phyloP scores from a whole-genome alignment of 1,140 invertebrate species.

The Heliconius melpomene region DNA sequence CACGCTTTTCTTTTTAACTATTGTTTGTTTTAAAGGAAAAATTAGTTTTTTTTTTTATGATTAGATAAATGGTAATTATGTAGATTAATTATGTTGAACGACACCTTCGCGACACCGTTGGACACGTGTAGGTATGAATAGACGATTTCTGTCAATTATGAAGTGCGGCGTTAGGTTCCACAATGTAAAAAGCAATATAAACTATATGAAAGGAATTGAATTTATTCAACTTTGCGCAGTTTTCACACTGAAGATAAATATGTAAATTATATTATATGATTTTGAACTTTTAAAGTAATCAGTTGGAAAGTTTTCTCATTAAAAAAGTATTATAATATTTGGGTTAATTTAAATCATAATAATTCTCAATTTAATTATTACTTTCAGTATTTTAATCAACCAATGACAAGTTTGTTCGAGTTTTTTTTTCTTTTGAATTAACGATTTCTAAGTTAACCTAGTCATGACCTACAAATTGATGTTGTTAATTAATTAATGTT shows the following conservation, averaged over 20 bases:
- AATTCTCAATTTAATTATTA: neutral
- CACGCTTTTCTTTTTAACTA: neutral
- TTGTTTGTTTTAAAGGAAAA: conserved; percentile 9
- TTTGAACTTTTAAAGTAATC: neutral
- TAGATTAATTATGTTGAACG: too few relatives aligned
- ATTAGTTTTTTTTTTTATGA: too few relatives aligned
- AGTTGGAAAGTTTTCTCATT: neutral
- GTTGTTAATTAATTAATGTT: conserved; percentile 15
- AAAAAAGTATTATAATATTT: neutral
- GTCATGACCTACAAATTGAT: conserved; percentile 23
- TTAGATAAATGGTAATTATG: too few relatives aligned
- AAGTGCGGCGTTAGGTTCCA: too few relatives aligned
- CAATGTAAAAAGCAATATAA: too few relatives aligned
- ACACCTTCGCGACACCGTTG: too few relatives aligned
- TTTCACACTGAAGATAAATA: too few relatives aligned
- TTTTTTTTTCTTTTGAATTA: neutral
- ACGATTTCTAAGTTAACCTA: conserved; percentile 16
- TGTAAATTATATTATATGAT: neutral
- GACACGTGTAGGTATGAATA: too few relatives aligned
- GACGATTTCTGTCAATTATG: too few relatives aligned
- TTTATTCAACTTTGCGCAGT: too few relatives aligned
- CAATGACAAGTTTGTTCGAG: neutral
- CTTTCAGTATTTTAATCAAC: neutral
- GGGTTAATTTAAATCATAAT: neutral
- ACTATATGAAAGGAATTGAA: too few relatives aligned